Conservation (phyloP, 2,888 invertebrate genomes). For the Tinea trinotella region DNA sequence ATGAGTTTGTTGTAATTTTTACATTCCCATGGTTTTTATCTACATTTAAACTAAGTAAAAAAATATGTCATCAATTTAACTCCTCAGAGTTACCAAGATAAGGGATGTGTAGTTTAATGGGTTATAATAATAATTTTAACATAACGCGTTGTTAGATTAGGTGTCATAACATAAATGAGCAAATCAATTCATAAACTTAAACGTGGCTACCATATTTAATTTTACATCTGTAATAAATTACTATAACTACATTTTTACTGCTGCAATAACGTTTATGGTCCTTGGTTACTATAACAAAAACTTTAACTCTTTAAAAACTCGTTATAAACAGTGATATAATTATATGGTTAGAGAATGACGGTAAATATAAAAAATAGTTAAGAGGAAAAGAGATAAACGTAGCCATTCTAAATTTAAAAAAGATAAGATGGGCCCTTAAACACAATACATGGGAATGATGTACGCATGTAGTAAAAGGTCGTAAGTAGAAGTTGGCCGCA, state of each 20-base stretch:
- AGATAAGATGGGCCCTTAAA: constrained; percentile 71
- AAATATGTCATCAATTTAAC: too few relatives aligned
- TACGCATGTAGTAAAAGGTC: constrained; percentile 33
- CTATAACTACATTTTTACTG: constrained; percentile 61
- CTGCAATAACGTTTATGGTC: constrained; percentile 61
- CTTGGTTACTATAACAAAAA: constrained; percentile 62
- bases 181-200: constrained; percentile 45
- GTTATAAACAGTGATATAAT: constrained; percentile 63
- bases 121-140: background rate
- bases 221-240: constrained; percentile 59
- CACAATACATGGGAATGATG: constrained; percentile 40
- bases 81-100: background rate
- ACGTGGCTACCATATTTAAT: constrained; percentile 42
- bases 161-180: constrained; percentile 28
- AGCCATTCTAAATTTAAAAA: constrained; percentile 67
- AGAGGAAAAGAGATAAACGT: constrained; percentile 44
- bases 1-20: too few relatives aligned
- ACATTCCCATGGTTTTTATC: too few relatives aligned
- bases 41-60: too few relatives aligned
- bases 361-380: constrained; percentile 27
- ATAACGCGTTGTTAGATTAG: background rate
- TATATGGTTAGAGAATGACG: constrained; percentile 47
- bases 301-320: constrained; percentile 62
- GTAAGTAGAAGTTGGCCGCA: constrained; percentile 43
- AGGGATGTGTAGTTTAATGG: background rate